A percentile compares a stretch with the other conserved stretches of the same genome.
Evolutionary conservation across 2,797 vertebrate species (phyloP).

Genomic region (Tarsius wallacei): DNA sequence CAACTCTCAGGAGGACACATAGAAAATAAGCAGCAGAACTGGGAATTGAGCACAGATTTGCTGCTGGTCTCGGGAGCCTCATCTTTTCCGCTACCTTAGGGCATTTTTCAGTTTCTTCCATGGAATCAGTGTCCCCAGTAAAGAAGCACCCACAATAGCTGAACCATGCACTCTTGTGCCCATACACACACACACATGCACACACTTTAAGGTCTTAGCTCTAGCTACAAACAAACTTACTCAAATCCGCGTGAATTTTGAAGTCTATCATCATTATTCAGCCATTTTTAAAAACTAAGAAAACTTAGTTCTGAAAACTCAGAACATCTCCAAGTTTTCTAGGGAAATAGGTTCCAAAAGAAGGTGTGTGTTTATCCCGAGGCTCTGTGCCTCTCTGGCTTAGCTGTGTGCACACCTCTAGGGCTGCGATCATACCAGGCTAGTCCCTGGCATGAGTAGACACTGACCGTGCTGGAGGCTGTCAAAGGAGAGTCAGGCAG

Average conservation of each 20-base stretch:
- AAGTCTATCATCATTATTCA: neutral
- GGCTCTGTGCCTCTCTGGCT: neutral
- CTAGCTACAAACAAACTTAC: neutral
- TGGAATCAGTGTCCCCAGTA: neutral
- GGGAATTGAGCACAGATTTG: neutral
- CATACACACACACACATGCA: neutral
- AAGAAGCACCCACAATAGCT: neutral
- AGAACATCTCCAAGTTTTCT: neutral
- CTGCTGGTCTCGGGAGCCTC: too few species aligned
- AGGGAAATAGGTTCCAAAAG: neutral
- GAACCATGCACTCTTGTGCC: fast-evolving
- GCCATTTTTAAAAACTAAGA: neutral
- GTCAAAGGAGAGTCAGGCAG: neutral
- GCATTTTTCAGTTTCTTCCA: neutral
- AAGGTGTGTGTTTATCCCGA: neutral
- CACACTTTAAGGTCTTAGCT: neutral
- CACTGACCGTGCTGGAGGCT: neutral
- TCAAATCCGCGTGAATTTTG: slow-evolving; percentile 19
- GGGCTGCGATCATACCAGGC: neutral
- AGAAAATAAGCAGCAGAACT: neutral
- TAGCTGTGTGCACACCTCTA: neutral
- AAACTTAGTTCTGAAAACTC: neutral
- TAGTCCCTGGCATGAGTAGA: neutral
- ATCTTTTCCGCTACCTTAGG: neutral
- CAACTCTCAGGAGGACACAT: neutral